Evolutionary conservation across 2,113 vertebrate species (phyloP).

Genomic region (Tragelaphus imberbis): DNA sequence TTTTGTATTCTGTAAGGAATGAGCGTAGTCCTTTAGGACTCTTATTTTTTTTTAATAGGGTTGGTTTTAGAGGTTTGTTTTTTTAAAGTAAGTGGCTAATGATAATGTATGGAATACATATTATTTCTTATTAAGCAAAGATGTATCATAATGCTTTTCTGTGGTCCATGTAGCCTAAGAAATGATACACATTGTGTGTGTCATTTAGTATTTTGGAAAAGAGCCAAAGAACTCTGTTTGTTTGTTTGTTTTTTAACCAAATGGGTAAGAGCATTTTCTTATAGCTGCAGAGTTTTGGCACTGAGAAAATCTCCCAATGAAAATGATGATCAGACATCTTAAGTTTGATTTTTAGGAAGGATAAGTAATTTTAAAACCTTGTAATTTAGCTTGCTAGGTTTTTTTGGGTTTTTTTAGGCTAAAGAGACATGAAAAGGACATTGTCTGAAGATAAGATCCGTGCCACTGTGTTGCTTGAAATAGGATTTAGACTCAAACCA

Average conservation of each 20-base stretch:
- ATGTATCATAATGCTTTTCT: background rate
- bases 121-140: constrained; percentile 6
- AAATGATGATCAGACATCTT: constrained; percentile 1
- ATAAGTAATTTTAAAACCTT: constrained; percentile 27
- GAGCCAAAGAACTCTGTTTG: background rate
- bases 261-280: constrained; percentile 41
- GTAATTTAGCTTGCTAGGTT: background rate
- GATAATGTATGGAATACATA: background rate
- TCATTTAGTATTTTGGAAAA: constrained; percentile 41
- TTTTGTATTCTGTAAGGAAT: constrained; percentile 9
- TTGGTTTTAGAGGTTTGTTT: background rate
- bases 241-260: constrained; percentile 58
- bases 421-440: constrained; percentile 18
- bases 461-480: background rate
- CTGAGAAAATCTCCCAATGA: constrained; percentile 5
- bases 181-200: background rate
- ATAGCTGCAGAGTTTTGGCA: constrained; percentile 7
- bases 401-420: background rate
- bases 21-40: background rate
- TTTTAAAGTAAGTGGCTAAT: constrained; percentile 23
- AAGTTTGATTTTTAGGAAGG: background rate
- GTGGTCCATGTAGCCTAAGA: background rate
- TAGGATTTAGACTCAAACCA: constrained; percentile 25
- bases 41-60: background rate
- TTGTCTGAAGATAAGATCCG: constrained; percentile 16